Base-by-base conservation (phyloP, 2,888 invertebrate genomes). In the Tenthredo livida region DNA sequence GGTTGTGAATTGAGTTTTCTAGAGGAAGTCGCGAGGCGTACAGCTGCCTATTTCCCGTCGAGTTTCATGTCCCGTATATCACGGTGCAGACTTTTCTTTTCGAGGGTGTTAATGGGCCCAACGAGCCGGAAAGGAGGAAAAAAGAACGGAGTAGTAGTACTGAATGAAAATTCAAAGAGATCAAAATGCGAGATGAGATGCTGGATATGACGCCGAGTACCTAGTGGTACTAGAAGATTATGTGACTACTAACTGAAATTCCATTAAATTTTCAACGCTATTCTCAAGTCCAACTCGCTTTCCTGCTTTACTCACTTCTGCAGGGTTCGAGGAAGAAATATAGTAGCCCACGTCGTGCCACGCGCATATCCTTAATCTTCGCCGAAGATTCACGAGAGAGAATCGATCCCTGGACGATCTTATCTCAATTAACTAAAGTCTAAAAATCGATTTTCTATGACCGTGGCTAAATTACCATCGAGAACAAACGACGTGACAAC, bases 111-210 rank as follows among this genome's bases (percentile, higher is more conserved):
- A 43, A 73, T 73, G 72, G 40, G 37, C 7, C n/a, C 37, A 17
- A 15, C 37, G 17, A 70, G n/a, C 33, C 70, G 37, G 43, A 25
- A 21, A 43, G 21, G 1, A 43, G 72, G 9, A 73, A 21, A 21
- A 21, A 37, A 43, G 72, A 73, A 73, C 43, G 72, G 9, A 73
- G 43, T 43, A 15, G 43, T 43, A 15, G 43, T 21, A 43, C 10
- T 73, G 72, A 73, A 73, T 73, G 21, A 73, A 43, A 73, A 37
- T 43, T 73, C 72, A 40, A 73, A 73, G 72, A 43, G 40, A 73
- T 43, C 10, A 43, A 25, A 40, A 43, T 29, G 72, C 25, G 40
- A 12, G 43, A 73, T 73, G 72, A 73, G 43, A 2, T 25, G 40
- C 21, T 67, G 67, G 25, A 61, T 21, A 67, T 67, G 12, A 67